phyloP scores from a whole-genome alignment of 2,113 vertebrate genomes.

The Tor tambroides region DNA sequence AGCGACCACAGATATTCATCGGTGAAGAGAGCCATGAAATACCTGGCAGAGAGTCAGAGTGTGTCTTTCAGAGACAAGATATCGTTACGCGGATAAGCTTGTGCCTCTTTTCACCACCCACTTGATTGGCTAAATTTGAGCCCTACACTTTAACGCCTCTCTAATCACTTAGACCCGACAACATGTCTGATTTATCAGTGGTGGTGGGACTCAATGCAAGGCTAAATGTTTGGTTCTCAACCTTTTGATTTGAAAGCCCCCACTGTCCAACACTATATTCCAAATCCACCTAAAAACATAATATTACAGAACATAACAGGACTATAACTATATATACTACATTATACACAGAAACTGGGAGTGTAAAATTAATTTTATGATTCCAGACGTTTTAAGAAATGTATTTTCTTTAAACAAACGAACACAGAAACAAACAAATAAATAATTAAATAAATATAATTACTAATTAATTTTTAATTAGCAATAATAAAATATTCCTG shows the following conservation, averaged over 20 bases:
- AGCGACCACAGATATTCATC: conserved; percentile 38
- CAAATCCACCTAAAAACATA: background rate
- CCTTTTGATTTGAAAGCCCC: background rate
- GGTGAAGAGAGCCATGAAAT: conserved; percentile 24
- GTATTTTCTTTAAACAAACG: no score
- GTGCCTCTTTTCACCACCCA: conserved; percentile 33
- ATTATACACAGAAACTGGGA: background rate
- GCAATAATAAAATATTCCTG: no score
- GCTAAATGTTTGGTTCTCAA: background rate
- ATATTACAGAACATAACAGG: background rate
- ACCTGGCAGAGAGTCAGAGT: conserved; percentile 14
- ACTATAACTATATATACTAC: background rate
- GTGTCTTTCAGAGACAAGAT: conserved; percentile 31
- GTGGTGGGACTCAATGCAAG: background rate
- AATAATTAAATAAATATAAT: no score
- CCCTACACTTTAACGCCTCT: conserved; percentile 5
- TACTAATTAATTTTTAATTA: no score
- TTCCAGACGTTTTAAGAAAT: no score
- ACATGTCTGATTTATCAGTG: conserved; percentile 31
- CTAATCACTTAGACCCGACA: conserved; percentile 27
- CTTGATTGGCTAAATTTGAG: conserved; percentile 4
- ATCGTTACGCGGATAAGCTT: conserved; percentile 17
- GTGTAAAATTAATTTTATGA: no score
- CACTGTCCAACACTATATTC: background rate
- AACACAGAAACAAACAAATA: no score